Evolutionary conservation across 2,797 vertebrate species (phyloP).

Genomic region (Alosa sapidissima): DNA sequence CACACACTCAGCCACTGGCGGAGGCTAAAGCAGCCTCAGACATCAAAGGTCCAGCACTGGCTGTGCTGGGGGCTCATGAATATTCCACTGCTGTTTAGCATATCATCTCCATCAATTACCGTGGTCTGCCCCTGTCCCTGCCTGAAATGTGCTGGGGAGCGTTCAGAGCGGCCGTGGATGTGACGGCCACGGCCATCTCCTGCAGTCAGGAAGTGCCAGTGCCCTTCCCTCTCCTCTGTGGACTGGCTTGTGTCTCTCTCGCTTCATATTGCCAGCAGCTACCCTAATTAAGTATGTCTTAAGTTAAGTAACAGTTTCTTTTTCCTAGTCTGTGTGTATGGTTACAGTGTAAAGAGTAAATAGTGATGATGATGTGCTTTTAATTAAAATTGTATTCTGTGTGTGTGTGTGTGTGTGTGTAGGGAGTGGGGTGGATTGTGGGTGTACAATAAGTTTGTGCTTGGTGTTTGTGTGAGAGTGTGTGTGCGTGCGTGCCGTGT

Average conservation of each 20-base stretch:
- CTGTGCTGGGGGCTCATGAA: conserved; percentile 1
- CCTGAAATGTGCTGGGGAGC: not conserved
- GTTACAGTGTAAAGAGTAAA: not conserved
- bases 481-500: not conserved
- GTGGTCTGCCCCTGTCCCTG: not conserved
- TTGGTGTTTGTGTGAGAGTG: not conserved
- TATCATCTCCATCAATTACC: not conserved
- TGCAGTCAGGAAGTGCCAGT: not conserved
- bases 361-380: not conserved
- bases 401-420: not conserved
- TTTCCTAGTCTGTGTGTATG: not conserved
- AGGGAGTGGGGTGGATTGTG: not conserved
- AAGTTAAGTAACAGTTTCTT: not conserved
- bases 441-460: not conserved
- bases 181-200: not conserved
- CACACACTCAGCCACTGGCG: not conserved
- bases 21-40: not conserved
- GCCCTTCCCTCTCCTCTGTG: not conserved
- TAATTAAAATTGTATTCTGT: not conserved
- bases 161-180: not conserved
- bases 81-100: not conserved
- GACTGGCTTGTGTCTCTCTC: not conserved
- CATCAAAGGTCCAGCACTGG: not conserved
- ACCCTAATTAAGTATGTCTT: not conserved
- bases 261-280: not conserved